Evolutionary conservation across 1,140 invertebrate genomes (phyloP).

Genomic region (Caenorhabditis elegans): DNA sequence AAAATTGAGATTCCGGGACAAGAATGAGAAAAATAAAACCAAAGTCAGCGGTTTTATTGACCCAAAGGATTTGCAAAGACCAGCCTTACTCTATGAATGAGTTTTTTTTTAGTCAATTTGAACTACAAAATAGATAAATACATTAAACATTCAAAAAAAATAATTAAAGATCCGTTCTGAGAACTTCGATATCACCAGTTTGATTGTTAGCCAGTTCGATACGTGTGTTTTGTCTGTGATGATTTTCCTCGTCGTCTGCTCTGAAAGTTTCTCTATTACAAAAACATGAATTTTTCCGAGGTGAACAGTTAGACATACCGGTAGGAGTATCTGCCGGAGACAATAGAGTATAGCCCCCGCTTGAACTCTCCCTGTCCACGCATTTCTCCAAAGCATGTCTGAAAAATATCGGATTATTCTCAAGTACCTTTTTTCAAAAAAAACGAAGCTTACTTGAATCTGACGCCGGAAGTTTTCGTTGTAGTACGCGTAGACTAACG

Average conservation of each 20-base stretch:
- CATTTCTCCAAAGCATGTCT: not conserved
- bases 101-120: not conserved
- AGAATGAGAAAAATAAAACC: not conserved
- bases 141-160: not conserved
- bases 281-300: not conserved
- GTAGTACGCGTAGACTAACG: slow-evolving; percentile 49
- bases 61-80: not conserved
- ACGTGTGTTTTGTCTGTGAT: not conserved
- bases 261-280: slow-evolving; percentile 20
- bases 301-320: not conserved
- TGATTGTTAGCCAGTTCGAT: slow-evolving; percentile 17
- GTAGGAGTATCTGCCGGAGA: slow-evolving; percentile 6
- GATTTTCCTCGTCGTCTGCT: not conserved
- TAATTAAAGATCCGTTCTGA: not conserved
- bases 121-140: not conserved
- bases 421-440: no score
- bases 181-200: not conserved
- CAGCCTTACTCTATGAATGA: not conserved
- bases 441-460: slow-evolving; percentile 42
- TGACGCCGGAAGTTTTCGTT: slow-evolving; percentile 50
- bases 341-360: not conserved
- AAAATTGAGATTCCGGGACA: not conserved
- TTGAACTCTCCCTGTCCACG: slow-evolving; percentile 11
- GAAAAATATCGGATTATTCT: no score
- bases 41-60: not conserved